Percentiles rank a stretch among this genome's conserved stretches.
Conservation (phyloP, 2,113 vertebrate species). For the Lepisosteus oculatus region DNA sequence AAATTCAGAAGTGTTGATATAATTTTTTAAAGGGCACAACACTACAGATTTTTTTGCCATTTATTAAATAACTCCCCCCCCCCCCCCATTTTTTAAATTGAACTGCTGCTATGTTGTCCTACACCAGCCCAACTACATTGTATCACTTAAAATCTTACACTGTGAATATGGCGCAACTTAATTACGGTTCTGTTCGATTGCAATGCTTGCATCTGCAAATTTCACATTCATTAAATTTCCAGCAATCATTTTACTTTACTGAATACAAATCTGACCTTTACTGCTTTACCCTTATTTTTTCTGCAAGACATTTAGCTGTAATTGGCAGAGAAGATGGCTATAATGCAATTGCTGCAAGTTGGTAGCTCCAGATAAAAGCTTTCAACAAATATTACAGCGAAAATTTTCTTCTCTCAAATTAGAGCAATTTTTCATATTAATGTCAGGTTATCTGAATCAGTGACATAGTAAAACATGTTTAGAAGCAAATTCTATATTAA, state of each 20-base stretch:
- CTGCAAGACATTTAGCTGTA: slow-evolving; percentile 2
- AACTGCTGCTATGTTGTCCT: not conserved
- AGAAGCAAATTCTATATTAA: slow-evolving; percentile 4
- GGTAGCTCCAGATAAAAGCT: not conserved
- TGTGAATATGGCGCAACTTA: not conserved
- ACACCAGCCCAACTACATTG: not conserved
- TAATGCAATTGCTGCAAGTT: not conserved
- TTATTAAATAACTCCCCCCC: too few relatives aligned
- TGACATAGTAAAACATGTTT: slow-evolving; percentile 6
- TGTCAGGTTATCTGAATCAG: not conserved
- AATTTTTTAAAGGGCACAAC: too few relatives aligned
- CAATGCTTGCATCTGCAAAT: not conserved
- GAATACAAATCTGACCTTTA: slow-evolving; percentile 1
- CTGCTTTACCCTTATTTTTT: not conserved
- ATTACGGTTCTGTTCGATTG: not conserved
- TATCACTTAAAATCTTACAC: not conserved
- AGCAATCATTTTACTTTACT: not conserved
- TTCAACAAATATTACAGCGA: not conserved
- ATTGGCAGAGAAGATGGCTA: not conserved
- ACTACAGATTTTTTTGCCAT: too few relatives aligned
- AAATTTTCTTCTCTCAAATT: not conserved
- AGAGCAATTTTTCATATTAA: slow-evolving; percentile 1
- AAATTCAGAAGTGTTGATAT: too few relatives aligned
- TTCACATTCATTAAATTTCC: not conserved
- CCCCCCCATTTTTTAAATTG: too few relatives aligned